These are phyloP conservation scores for Papilio polytes DNA, from an alignment of 1,140 invertebrate species.

Conservation along the genomic window DNA sequence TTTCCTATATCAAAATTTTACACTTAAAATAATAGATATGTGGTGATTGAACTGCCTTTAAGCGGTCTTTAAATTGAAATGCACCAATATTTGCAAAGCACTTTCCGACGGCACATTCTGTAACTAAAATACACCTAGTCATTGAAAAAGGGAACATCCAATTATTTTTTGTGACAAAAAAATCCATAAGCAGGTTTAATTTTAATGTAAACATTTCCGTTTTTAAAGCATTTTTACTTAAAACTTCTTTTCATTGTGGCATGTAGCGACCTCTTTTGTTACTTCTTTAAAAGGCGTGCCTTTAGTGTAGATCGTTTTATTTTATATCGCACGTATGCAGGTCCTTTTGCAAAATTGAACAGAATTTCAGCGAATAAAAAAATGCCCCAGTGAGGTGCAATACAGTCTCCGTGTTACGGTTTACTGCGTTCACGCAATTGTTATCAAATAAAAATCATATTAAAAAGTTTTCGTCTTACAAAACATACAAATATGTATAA, in stretches of 20 bases:
- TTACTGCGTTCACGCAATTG: constrained; percentile 50
- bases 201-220: background rate
- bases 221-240: too few relatives aligned
- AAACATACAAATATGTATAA: too few relatives aligned
- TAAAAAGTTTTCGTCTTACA: background rate
- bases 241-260: background rate
- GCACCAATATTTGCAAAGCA: background rate
- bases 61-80: background rate
- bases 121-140: background rate
- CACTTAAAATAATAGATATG: background rate
- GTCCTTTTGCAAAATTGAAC: constrained; percentile 60
- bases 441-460: background rate
- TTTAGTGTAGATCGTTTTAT: constrained; percentile 51
- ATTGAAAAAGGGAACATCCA: background rate
- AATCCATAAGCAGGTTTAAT: background rate
- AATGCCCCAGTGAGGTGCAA: constrained; percentile 59
- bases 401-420: constrained; percentile 58
- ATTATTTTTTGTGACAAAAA: background rate
- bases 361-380: constrained; percentile 71
- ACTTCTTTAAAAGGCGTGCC: constrained; percentile 45
- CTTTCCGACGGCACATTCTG: background rate
- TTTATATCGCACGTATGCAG: constrained; percentile 57
- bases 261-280: background rate
- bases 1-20: background rate
- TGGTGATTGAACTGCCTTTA: background rate